phyloP scores from a whole-genome alignment of 2,113 vertebrate species.

The Neotragus moschatus region DNA sequence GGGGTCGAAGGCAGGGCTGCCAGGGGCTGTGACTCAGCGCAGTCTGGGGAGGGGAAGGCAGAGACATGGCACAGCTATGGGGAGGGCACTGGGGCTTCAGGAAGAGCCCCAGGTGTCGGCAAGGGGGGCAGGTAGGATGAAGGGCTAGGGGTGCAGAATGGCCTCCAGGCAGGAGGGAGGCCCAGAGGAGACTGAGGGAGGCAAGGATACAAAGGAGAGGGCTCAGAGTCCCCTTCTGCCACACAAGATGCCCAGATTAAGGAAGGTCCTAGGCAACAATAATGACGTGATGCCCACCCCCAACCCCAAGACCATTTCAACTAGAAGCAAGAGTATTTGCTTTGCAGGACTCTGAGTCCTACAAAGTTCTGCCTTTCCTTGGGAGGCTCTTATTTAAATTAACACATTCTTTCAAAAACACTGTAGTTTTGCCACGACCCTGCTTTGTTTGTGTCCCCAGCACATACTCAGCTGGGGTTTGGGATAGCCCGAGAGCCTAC shows the following conservation, averaged over 20 bases:
- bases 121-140: not conserved
- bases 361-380: not conserved
- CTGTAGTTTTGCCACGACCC: not conserved
- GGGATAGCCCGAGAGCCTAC: not conserved
- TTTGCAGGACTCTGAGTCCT: not conserved
- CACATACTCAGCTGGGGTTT: not conserved
- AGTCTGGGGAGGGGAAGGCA: not conserved
- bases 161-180: not conserved
- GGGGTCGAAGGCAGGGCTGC: conserved; percentile 53
- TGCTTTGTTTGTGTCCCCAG: not conserved
- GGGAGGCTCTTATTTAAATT: not conserved
- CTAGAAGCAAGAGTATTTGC: not conserved
- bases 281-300: not conserved
- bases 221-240: too few species aligned
- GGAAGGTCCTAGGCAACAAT: not conserved
- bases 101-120: not conserved
- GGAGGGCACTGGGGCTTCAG: not conserved
- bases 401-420: not conserved
- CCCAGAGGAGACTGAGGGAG: not conserved
- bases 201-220: not conserved
- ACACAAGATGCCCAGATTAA: not conserved
- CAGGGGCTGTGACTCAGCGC: conserved; percentile 55
- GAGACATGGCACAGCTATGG: not conserved
- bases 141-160: not conserved
- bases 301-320: not conserved